Evolutionary conservation across 2,888 invertebrate species (phyloP).

Genomic region (Sceliomorpha sp.): DNA sequence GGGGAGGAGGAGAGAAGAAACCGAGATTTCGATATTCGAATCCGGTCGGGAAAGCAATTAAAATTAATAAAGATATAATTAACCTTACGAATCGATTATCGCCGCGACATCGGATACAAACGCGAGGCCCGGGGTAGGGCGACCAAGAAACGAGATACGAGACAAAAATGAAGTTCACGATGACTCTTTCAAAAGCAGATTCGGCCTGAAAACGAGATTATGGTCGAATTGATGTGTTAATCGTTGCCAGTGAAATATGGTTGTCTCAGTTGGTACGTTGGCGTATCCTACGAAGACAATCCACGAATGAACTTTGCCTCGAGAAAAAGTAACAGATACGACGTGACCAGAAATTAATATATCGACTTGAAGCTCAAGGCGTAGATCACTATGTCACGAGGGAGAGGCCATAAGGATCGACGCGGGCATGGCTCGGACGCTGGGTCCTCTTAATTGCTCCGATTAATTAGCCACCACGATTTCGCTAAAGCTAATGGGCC

Average conservation of each 20-base stretch:
- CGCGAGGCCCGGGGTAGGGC: no score
- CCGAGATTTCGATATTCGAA: no score
- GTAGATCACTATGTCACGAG: slow-evolving; percentile 50
- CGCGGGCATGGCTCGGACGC: slow-evolving; percentile 19
- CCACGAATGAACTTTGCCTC: slow-evolving; percentile 32
- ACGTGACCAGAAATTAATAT: slow-evolving; percentile 30
- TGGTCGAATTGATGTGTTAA: neutral
- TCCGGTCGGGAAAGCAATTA: no score
- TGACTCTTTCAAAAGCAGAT: neutral
- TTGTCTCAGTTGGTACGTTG: slow-evolving; percentile 23
- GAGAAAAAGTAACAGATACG: slow-evolving; percentile 37
- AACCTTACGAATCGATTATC: no score
- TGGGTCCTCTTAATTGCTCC: slow-evolving; percentile 72
- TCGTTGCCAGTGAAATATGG: slow-evolving; percentile 36
- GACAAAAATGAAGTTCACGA: no score
- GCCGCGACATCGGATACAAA: no score
- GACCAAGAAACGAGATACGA: no score
- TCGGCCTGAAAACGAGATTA: neutral
- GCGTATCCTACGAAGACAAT: slow-evolving; percentile 28
- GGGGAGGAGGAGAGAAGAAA: no score
- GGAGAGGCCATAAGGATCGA: slow-evolving; percentile 43
- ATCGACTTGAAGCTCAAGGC: slow-evolving; percentile 28
- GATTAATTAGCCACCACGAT: slow-evolving; percentile 75
- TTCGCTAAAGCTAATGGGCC: slow-evolving; percentile 70
- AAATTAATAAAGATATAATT: no score